phyloP scores from a whole-genome alignment of 2,113 vertebrate genomes.

The Chaetops frenatus region DNA sequence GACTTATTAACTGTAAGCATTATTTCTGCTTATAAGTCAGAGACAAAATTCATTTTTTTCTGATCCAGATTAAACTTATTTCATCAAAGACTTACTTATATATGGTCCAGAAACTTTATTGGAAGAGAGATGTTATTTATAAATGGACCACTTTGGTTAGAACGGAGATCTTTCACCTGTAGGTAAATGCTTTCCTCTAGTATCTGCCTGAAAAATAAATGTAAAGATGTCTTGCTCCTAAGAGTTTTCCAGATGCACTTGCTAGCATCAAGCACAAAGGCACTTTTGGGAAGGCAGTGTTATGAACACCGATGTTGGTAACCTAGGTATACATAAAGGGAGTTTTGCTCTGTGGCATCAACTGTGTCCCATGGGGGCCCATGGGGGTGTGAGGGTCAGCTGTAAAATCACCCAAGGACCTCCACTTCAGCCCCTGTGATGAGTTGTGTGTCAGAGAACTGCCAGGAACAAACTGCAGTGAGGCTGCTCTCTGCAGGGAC shows the following conservation, averaged over 20 bases:
- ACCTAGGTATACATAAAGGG: background rate
- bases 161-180: background rate
- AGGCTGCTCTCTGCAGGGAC: background rate
- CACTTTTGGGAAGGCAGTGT: background rate
- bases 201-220: background rate
- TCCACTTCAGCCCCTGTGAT: background rate
- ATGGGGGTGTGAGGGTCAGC: accelerated
- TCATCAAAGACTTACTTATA: background rate
- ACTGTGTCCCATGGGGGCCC: background rate
- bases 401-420: background rate
- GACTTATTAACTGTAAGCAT: background rate
- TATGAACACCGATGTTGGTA: background rate
- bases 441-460: background rate
- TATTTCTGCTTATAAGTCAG: conserved; percentile 17
- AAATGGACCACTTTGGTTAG: background rate
- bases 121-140: background rate
- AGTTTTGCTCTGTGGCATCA: background rate
- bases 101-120: background rate
- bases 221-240: background rate
- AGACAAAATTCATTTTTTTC: conserved; percentile 7
- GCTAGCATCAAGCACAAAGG: background rate
- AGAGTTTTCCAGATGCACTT: background rate
- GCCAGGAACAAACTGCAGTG: background rate
- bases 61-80: conserved; percentile 2
- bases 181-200: background rate